phyloP scores from a whole-genome alignment of 2,113 vertebrate species.

The Neopipo cinnamomea region DNA sequence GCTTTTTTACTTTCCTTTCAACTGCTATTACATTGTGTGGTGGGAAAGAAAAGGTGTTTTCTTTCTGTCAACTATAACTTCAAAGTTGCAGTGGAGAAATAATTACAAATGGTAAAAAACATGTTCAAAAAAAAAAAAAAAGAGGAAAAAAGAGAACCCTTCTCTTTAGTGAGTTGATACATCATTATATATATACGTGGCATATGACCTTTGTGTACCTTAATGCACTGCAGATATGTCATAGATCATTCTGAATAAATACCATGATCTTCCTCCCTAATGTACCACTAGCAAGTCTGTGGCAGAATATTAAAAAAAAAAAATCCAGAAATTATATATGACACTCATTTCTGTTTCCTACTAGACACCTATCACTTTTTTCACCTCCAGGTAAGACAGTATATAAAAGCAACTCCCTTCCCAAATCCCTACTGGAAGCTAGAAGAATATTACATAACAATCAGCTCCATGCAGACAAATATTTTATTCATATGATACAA shows the following conservation, averaged over 20 bases:
- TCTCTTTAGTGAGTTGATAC: not conserved
- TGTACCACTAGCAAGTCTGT: not conserved
- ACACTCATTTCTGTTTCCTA: not conserved
- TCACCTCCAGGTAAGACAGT: not conserved
- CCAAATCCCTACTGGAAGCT: not conserved
- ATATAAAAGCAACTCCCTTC: not conserved
- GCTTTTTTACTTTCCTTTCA: not conserved
- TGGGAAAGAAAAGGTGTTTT: not conserved
- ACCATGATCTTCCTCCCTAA: not conserved
- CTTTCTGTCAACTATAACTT: not conserved
- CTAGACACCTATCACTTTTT: not conserved
- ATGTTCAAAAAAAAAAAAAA: not conserved
- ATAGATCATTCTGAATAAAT: not conserved
- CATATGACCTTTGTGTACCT: not conserved
- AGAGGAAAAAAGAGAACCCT: not conserved
- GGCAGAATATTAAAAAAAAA: not conserved
- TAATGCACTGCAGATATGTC: not conserved
- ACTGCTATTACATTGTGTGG: not conserved
- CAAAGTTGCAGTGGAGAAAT: not conserved
- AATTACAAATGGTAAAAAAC: not conserved
- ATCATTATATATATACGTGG: not conserved
- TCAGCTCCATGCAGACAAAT: not conserved
- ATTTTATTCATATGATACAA: constrained; percentile 7
- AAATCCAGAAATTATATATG: not conserved
- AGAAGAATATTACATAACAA: not conserved